Base-by-base conservation (phyloP, 2,113 vertebrate genomes). In the Raja brachyura region DNA sequence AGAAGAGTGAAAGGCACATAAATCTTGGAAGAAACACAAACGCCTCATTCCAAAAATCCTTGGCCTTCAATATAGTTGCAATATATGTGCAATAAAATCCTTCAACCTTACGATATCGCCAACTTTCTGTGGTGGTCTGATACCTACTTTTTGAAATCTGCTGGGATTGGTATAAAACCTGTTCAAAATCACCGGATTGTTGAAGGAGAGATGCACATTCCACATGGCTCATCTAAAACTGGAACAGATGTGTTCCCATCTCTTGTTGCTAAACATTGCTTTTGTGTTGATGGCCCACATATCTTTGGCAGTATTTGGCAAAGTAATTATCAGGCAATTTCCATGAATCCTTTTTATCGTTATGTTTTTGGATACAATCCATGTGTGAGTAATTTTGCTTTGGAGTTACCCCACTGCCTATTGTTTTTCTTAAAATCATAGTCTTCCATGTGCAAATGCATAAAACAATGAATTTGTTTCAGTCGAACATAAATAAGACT, bases 51-150 rank as follows among this genome's bases (percentile, higher is more conserved):
- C 59, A 63, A 63, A 63, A 88, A 63, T 88, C 28, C 28, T 88
- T 88, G 59, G 83, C 59, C 5, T 6, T 31, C 59, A 63, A 88
- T n/a, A 63, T 14, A 16, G 5, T 25, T 61, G 31, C 83, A 63
- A 2, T 66, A 63, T 59, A 88, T 33, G 28, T 88, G 28, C 61
- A 88, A 88, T 63, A 63, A 66, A 88, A 16, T 33, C 59, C 83
- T 88, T 88, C 59, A 63, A 16, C 25, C 9, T 86, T 56, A 86
- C n/a, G 14, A 86, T 86, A 86, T 63, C 6, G 59, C 59, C 83
- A 88, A 33, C 59, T 88, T 88, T 88, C 83, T 63, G 28, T 63
- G 59, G 83, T 88, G 83, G 59, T 88, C 83, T 88, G 59, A 88
- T 88, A 63, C n/a, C 59, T n/a, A 88, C 39, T 66, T 88, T 88